These are phyloP conservation scores for Corythaixoides concolor DNA, from an alignment of 2,113 vertebrate species.

Conservation along the genomic window DNA sequence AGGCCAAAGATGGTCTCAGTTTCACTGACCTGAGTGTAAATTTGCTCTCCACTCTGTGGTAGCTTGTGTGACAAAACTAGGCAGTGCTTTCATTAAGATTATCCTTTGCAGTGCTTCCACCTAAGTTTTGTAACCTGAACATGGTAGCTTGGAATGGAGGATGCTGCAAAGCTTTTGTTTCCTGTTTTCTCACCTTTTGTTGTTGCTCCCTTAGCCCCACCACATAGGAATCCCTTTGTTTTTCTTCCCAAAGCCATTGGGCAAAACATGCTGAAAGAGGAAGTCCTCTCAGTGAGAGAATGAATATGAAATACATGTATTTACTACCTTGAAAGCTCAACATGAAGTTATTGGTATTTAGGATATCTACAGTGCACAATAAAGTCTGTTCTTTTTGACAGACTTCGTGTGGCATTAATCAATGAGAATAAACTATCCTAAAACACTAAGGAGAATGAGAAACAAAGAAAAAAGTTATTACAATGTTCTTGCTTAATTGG, in stretches of 20 bases:
- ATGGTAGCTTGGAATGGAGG: neutral
- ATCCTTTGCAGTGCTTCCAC: neutral
- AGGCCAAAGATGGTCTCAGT: neutral
- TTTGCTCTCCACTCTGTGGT: neutral
- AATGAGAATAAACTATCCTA: neutral
- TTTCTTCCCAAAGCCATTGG: neutral
- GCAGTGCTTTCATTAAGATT: neutral
- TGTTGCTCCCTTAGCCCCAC: neutral
- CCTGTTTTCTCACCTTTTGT: neutral
- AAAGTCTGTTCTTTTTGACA: neutral
- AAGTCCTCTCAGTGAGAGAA: neutral
- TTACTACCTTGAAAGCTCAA: neutral
- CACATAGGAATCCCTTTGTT: neutral
- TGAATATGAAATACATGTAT: neutral
- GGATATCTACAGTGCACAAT: neutral
- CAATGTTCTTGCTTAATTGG: neutral
- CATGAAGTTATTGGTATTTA: neutral
- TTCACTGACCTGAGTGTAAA: neutral
- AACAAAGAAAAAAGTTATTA: slow-evolving; percentile 9
- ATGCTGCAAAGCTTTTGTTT: neutral
- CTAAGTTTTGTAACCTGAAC: neutral
- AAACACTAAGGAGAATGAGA: neutral
- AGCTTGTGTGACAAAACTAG: neutral
- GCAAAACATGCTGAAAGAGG: neutral
- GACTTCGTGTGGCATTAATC: neutral